A percentile compares a stretch with the other conserved stretches of the same genome.
Evolutionary conservation across 1,140 invertebrate species (phyloP).

Genomic region (Eriosoma lanigerum): DNA sequence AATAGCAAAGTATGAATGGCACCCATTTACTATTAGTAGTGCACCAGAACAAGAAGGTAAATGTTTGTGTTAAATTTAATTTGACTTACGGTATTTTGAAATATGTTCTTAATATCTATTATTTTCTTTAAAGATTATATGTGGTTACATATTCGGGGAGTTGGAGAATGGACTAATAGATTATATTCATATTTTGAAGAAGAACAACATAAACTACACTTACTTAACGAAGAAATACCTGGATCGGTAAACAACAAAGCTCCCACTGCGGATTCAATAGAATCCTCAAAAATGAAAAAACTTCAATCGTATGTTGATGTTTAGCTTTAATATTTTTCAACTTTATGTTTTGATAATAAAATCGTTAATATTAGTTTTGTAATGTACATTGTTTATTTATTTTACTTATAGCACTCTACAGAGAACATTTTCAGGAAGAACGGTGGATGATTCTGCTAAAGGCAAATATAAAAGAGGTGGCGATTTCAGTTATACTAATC

Average conservation of each 20-base stretch:
- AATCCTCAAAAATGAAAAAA: conserved; percentile 46
- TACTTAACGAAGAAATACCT: conserved; percentile 61
- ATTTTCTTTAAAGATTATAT: conserved; percentile 71
- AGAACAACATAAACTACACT: conserved; percentile 73
- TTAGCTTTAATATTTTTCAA: not conserved
- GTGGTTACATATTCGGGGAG: conserved; percentile 90
- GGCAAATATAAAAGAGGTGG: conserved; percentile 57
- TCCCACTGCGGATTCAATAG: conserved; percentile 54
- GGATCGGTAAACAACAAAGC: conserved; percentile 55
- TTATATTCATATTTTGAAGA: conserved; percentile 86
- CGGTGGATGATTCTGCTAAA: conserved; percentile 58
- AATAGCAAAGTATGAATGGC: conserved; percentile 93
- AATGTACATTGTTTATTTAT: not conserved
- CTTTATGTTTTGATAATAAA: too few species aligned
- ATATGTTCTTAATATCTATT: not conserved
- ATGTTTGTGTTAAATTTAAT: not conserved
- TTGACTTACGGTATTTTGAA: not conserved
- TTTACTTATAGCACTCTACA: conserved; percentile 57
- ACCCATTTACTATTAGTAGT: conserved; percentile 95
- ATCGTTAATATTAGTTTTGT: too few species aligned
- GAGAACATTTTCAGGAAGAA: conserved; percentile 61
- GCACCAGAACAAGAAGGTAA: conserved; percentile 89
- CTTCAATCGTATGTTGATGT: conserved; percentile 41
- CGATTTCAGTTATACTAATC: conserved; percentile 62
- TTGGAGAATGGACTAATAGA: conserved; percentile 92